Percentiles rank a stretch among this genome's conserved stretches.
These are phyloP conservation scores for Brachirus orientalis DNA, from an alignment of 2,113 vertebrate genomes.

Conservation along the genomic window DNA sequence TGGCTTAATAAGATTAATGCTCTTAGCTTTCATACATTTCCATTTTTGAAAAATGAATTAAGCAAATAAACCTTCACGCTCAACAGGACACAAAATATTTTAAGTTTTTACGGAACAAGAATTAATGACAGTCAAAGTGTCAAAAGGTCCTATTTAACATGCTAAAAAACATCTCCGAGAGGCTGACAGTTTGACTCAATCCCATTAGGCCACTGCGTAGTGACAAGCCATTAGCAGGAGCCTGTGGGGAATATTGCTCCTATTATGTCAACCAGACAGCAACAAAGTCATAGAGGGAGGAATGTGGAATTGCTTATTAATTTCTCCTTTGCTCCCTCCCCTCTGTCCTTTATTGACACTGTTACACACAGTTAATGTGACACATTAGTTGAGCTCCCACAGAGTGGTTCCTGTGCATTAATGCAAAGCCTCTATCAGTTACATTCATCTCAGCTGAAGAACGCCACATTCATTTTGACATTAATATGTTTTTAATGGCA, in stretches of 20 bases:
- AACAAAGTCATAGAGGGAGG: slow-evolving; percentile 45
- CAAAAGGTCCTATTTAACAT: slow-evolving; percentile 43
- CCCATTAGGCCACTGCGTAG: slow-evolving; percentile 31
- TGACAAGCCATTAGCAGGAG: slow-evolving; percentile 60
- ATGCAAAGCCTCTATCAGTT: neutral
- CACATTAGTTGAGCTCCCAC: slow-evolving; percentile 27
- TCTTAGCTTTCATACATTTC: too few species aligned
- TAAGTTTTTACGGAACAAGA: neutral
- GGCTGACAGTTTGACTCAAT: slow-evolving; percentile 42
- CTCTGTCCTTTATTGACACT: slow-evolving; percentile 43
- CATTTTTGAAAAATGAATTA: too few species aligned
- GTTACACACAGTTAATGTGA: slow-evolving; percentile 46
- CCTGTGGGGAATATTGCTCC: slow-evolving; percentile 51
- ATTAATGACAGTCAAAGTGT: slow-evolving; percentile 15
- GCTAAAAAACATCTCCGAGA: slow-evolving; percentile 34
- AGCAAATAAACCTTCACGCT: too few species aligned
- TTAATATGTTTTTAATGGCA: neutral
- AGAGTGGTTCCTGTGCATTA: neutral
- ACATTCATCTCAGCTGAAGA: too few species aligned
- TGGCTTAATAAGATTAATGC: neutral
- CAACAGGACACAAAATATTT: neutral
- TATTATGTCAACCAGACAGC: slow-evolving; percentile 54
- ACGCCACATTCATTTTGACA: too few species aligned
- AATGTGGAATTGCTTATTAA: slow-evolving; percentile 46
- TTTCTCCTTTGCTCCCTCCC: slow-evolving; percentile 33